Evolutionary conservation across 2,888 invertebrate species (phyloP).

Genomic region (Dolomedes plantarius): DNA sequence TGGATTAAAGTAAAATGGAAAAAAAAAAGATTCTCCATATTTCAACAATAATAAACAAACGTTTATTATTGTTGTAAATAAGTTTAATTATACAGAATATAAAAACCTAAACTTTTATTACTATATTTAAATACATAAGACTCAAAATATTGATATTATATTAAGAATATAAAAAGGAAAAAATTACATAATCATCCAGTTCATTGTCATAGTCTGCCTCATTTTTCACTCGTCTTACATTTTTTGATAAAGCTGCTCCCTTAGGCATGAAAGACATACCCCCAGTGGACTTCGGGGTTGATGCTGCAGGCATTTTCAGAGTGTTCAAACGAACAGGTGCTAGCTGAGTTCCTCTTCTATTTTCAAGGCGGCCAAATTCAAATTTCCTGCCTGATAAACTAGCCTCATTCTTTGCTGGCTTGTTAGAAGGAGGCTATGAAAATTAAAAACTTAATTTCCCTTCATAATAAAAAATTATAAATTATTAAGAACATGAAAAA

Average conservation of each 20-base stretch:
- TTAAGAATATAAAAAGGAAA: not conserved
- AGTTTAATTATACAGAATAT: no score
- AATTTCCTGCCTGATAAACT: slow-evolving; percentile 23
- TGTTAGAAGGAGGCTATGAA: slow-evolving; percentile 19
- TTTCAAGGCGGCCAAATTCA: slow-evolving; percentile 46
- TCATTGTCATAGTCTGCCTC: not conserved
- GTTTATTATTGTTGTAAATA: no score
- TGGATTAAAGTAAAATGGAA: no score
- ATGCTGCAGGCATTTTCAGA: slow-evolving; percentile 51
- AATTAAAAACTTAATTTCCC: not conserved
- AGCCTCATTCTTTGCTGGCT: not conserved
- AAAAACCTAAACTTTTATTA: no score
- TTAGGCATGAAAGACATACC: slow-evolving; percentile 64
- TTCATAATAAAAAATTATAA: not conserved
- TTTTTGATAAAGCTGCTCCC: slow-evolving; percentile 46
- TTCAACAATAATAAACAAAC: no score
- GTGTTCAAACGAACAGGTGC: slow-evolving; percentile 45
- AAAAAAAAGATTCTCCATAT: no score
- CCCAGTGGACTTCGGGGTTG: slow-evolving; percentile 9
- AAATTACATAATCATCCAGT: slow-evolving; percentile 19
- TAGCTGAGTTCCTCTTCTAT: slow-evolving; percentile 47
- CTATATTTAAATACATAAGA: no score
- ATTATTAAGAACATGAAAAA: no score
- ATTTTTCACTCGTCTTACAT: slow-evolving; percentile 35
- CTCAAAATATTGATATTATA: no score